Conservation (phyloP, 1,140 invertebrate species). For the Dendroctonus ponderosae region DNA sequence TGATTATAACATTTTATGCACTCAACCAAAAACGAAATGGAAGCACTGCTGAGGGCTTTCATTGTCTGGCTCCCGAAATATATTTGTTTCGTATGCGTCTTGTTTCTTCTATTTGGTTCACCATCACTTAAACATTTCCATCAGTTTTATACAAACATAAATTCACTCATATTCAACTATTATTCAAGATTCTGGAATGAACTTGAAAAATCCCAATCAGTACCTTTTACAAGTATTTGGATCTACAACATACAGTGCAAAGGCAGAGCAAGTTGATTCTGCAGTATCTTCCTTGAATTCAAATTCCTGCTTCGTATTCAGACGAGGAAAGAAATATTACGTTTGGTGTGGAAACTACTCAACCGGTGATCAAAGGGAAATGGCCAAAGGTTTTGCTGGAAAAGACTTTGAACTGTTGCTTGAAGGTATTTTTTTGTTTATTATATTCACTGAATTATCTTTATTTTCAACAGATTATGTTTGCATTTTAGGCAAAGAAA, state of each 20-base stretch:
- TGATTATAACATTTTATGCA: too few relatives aligned
- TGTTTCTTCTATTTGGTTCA: too few relatives aligned
- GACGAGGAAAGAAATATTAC: slow-evolving; percentile 59
- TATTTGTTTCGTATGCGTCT: too few relatives aligned
- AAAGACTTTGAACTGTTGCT: slow-evolving; percentile 63
- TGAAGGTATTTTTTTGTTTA: slow-evolving; percentile 56
- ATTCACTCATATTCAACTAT: too few relatives aligned
- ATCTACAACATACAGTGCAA: slow-evolving; percentile 67
- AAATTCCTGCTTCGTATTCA: slow-evolving; percentile 80
- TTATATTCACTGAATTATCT: neutral
- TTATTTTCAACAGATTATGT: neutral
- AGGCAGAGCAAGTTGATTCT: slow-evolving; percentile 71
- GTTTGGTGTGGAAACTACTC: slow-evolving; percentile 73
- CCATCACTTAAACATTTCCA: too few relatives aligned
- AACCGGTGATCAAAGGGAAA: slow-evolving; percentile 72
- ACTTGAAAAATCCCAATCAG: slow-evolving; percentile 61
- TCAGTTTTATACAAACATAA: too few relatives aligned
- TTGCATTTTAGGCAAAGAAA: slow-evolving; percentile 57
- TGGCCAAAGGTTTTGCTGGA: slow-evolving; percentile 69
- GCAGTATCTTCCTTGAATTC: slow-evolving; percentile 72
- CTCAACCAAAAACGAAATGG: too few relatives aligned
- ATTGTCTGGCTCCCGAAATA: too few relatives aligned
- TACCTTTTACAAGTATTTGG: slow-evolving; percentile 83
- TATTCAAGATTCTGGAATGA: slow-evolving; percentile 52
- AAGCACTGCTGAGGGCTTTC: too few relatives aligned